Evolutionary conservation across 1,140 invertebrate species (phyloP).

Genomic region (Alviniconcha marisindica): DNA sequence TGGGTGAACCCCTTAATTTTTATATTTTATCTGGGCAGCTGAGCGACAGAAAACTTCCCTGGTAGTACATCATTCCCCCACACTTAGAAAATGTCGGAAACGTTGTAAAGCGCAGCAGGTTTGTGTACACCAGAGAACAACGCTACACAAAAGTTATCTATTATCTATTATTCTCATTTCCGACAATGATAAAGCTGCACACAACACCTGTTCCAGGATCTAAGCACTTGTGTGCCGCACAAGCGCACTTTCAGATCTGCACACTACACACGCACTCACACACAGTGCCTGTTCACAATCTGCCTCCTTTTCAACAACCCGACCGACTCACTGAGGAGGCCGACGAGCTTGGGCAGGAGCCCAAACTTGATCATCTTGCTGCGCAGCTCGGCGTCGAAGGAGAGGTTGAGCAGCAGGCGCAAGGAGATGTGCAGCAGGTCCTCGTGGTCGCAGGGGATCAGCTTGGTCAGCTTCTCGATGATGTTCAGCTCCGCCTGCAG

Average conservation of each 20-base stretch:
- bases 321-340: constrained; percentile 85
- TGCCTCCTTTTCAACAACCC: neutral
- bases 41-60: too few species aligned
- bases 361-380: constrained; percentile 93
- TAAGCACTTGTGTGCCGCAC: too few species aligned
- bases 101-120: too few species aligned
- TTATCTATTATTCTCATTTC: too few species aligned
- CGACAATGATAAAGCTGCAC: too few species aligned
- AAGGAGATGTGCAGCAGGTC: constrained; percentile 93
- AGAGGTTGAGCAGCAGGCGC: constrained; percentile 95
- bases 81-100: too few species aligned
- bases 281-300: neutral
- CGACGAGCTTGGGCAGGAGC: constrained; percentile 91
- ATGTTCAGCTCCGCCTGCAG: constrained; percentile 76
- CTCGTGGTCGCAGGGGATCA: constrained; percentile 76
- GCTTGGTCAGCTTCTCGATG: constrained; percentile 78
- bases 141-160: too few species aligned
- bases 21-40: too few species aligned
- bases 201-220: too few species aligned
- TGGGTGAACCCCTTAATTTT: too few species aligned
- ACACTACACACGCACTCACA: neutral
- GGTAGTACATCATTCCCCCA: too few species aligned
- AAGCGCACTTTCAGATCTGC: neutral
- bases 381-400: constrained; percentile 93
- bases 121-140: too few species aligned